Percentiles rank a stretch among this genome's conserved stretches.
phyloP scores from a whole-genome alignment of 2,888 invertebrate genomes.

The Tipula lateralis region DNA sequence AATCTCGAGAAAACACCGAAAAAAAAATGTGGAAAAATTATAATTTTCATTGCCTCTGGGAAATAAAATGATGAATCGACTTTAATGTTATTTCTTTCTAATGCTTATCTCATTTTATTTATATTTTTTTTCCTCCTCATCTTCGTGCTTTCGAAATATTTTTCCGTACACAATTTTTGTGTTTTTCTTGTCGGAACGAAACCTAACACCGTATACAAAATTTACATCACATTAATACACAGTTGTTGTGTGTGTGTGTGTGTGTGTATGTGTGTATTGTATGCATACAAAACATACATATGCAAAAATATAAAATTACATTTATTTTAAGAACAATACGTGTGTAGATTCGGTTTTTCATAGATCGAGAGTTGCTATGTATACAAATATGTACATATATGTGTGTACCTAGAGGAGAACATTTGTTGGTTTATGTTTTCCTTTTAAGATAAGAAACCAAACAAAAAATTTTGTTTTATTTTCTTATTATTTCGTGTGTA shows the following conservation, averaged over 20 bases:
- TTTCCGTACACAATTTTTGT: neutral
- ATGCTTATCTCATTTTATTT: neutral
- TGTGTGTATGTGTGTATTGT: too few relatives aligned
- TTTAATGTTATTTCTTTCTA: constrained; percentile 11
- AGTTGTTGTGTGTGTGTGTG: too few relatives aligned
- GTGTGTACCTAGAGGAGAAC: neutral
- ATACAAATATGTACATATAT: neutral
- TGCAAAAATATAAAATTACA: neutral
- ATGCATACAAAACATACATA: neutral
- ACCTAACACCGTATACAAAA: neutral
- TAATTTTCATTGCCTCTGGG: constrained; percentile 19
- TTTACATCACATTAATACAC: neutral
- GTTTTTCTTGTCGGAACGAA: neutral
- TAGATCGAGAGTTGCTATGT: too few relatives aligned
- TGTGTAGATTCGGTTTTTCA: neutral
- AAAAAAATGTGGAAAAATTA: neutral
- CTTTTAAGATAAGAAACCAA: neutral
- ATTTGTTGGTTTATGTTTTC: neutral
- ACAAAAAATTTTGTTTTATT: neutral
- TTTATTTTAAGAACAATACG: neutral
- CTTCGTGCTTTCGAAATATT: neutral
- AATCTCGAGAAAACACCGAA: neutral
- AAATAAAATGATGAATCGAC: constrained; percentile 24
- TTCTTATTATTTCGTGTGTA: neutral
- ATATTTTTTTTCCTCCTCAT: neutral